phyloP scores from a whole-genome alignment of 2,113 vertebrate genomes.

The Lagopus leucura region DNA sequence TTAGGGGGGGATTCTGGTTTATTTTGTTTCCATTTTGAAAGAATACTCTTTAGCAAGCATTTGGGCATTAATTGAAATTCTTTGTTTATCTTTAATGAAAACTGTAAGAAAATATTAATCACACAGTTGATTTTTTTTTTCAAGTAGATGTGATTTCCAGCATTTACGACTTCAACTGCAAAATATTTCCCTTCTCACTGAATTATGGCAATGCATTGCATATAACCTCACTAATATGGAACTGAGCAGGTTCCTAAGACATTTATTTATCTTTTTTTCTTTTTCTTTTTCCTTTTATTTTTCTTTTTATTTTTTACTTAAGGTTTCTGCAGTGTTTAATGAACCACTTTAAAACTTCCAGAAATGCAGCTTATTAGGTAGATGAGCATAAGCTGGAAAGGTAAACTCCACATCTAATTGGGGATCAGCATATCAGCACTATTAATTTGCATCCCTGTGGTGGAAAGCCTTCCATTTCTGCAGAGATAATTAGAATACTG shows the following conservation, averaged over 20 bases:
- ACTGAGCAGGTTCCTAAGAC: not conserved
- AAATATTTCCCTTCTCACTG: not conserved
- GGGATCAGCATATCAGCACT: not conserved
- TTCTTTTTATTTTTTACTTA: not conserved
- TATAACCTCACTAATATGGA: not conserved
- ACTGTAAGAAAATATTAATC: not conserved
- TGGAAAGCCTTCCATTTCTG: not conserved
- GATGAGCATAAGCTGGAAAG: not conserved
- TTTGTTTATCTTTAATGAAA: not conserved
- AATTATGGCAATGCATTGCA: not conserved
- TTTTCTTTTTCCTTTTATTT: too few species aligned
- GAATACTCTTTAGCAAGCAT: not conserved
- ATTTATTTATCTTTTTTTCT: not conserved
- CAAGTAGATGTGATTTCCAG: not conserved
- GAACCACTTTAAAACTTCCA: not conserved
- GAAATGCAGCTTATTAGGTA: not conserved
- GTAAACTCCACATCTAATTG: not conserved
- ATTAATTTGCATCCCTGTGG: not conserved
- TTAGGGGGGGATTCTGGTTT: too few species aligned
- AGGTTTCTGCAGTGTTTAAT: constrained; percentile 18
- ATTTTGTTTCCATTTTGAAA: not conserved
- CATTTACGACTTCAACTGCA: not conserved
- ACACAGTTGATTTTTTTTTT: not conserved
- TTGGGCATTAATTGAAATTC: not conserved
- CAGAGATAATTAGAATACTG: not conserved